A percentile compares a stretch with the other conserved stretches of the same genome.
These are phyloP conservation scores for Eledone cirrhosa DNA, from an alignment of 2,888 invertebrate species.

Conservation along the genomic window DNA sequence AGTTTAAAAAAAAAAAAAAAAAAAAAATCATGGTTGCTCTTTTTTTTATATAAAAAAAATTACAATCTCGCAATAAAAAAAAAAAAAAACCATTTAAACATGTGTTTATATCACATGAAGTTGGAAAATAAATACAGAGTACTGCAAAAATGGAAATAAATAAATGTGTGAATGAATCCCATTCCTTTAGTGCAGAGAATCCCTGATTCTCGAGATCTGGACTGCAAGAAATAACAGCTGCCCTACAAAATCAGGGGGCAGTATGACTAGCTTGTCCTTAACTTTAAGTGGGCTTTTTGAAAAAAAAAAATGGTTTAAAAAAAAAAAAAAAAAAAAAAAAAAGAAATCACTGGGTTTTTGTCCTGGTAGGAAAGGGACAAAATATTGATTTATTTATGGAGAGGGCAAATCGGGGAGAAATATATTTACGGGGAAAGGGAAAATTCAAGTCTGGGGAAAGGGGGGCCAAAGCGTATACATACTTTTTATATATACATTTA, in stretches of 20 bases:
- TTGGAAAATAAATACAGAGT: constrained; percentile 28
- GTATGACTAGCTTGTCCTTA: constrained; percentile 28
- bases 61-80: constrained; percentile 15
- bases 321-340: background rate
- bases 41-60: background rate
- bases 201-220: constrained; percentile 32
- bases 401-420: too few species aligned
- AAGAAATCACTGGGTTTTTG: background rate
- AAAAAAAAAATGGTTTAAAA: background rate
- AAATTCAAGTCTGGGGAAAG: too few species aligned
- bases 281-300: constrained; percentile 20
- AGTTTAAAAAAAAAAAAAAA: background rate
- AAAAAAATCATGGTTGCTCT: constrained; percentile 3
- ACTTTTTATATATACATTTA: background rate
- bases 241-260: constrained; percentile 9
- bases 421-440: too few species aligned
- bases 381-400: too few species aligned
- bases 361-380: too few species aligned
- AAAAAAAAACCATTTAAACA: constrained; percentile 27
- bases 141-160: constrained; percentile 29
- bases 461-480: too few species aligned
- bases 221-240: constrained; percentile 26
- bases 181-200: constrained; percentile 32
- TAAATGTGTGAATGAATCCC: constrained; percentile 29
- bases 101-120: constrained; percentile 28